Base-by-base conservation (phyloP, 1,140 invertebrate species). In the Stenopsyche tienmushanensis region DNA sequence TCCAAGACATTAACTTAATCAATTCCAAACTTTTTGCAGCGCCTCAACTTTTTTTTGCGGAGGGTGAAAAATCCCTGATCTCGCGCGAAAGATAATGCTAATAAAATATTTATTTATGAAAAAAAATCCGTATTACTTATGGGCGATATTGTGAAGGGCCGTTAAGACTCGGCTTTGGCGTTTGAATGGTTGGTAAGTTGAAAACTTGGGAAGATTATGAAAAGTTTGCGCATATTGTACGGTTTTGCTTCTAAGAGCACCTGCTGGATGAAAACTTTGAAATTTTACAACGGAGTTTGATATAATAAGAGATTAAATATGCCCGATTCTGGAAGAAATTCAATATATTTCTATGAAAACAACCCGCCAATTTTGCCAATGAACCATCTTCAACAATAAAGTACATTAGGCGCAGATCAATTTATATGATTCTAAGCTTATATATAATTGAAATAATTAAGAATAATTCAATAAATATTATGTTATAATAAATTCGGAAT, bases 1-100 rank as follows among this genome's bases (percentile, higher is more conserved):
- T 67, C 65, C 65, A 41, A 60, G 39, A 67, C 65, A 67, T 67
- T 67, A 67, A 60, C 65, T 67, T 67, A 63, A 67, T 67, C 65
- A 67, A 67, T 67, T 67, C 58, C 41, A 49, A 67, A 67, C 57
- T 67, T 67, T 59, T 47, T 20, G 5, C 45, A 15, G 5, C 8
- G 20, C 45, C 45, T 17, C 15, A 34, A 34, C 5, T 34, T 13
- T 34, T 34, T 34, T 34, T 5, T 34, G 29, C 29, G 13, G 13
- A 34, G 13, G 13, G 29, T 5, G 13, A 34, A 34, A 34, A 34
- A 34, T 7, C 5, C 5, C 29, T 34, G 29, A 34, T n/a, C n/a
- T n/a, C n/a, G n/a, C n/a, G 29, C 5, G 29, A 34, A 34, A 34
- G 13, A 34, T 34, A 34, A 34, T 34, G 29, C 29, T 34, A 7